Conservation (phyloP, 2,888 invertebrate genomes). For the Sinelater perroti region DNA sequence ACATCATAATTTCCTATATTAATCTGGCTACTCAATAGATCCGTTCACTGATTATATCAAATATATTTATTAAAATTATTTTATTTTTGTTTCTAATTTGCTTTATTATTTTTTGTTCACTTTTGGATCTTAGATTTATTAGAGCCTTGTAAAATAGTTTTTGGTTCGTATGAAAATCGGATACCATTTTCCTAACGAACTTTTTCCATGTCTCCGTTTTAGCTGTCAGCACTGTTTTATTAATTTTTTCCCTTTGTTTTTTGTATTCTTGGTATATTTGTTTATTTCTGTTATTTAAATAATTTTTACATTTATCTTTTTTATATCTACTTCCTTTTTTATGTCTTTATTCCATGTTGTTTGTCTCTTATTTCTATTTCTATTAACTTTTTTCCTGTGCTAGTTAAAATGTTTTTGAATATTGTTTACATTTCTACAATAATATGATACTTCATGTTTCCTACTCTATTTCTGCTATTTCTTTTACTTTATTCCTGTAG, state of each 20-base stretch:
- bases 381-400: not conserved
- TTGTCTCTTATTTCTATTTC: not conserved
- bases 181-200: not conserved
- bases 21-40: too few species aligned
- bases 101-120: not conserved
- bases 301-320: not conserved
- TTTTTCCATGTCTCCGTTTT: not conserved
- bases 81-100: not conserved
- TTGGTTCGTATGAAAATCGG: not conserved
- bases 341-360: not conserved
- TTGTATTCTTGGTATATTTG: not conserved
- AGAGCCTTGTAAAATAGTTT: not conserved
- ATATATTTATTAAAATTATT: not conserved
- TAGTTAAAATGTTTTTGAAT: not conserved
- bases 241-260: not conserved
- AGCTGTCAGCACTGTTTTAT: not conserved
- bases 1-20: not conserved
- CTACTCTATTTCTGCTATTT: too few species aligned
- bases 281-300: not conserved
- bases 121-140: not conserved
- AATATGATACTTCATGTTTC: too few species aligned
- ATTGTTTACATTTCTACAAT: not conserved
- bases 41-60: not conserved
- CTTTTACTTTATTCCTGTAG: too few species aligned
- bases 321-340: not conserved